A percentile compares a stretch with the other conserved stretches of the same genome.
Conservation (phyloP, 2,797 vertebrate genomes). For the Melanotaenia trifasciata region DNA sequence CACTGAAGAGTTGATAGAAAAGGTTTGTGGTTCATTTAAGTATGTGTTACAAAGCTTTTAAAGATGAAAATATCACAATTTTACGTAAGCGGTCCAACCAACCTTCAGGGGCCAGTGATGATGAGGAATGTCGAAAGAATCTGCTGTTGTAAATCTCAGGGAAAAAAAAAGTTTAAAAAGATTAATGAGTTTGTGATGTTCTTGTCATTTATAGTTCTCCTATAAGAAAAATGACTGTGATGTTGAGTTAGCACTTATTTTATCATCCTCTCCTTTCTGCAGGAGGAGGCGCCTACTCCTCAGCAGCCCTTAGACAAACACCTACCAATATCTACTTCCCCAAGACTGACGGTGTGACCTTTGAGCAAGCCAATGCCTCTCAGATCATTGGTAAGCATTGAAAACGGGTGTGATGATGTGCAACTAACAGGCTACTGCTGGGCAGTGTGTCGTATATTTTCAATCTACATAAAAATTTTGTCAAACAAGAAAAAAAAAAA, state of each 20-base stretch:
- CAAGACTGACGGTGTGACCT: constrained; percentile 93
- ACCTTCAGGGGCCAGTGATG: neutral
- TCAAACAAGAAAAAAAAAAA: neutral
- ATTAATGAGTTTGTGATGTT: neutral
- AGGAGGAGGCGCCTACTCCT: constrained; percentile 90
- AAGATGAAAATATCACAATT: neutral
- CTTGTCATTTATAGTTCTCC: neutral
- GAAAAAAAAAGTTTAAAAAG: neutral
- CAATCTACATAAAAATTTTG: neutral
- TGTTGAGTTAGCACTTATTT: neutral
- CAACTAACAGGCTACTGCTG: neutral
- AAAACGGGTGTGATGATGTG: neutral
- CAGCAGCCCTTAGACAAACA: constrained; percentile 71
- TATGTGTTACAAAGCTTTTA: neutral
- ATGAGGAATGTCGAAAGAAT: neutral
- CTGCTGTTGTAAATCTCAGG: neutral
- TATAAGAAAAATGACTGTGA: neutral
- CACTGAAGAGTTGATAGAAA: too few species aligned
- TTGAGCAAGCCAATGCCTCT: constrained; percentile 92
- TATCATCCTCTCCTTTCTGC: neutral
- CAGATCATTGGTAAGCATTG: constrained; percentile 89
- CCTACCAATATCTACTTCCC: constrained; percentile 94
- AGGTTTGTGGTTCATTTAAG: neutral
- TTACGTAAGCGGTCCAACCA: neutral
- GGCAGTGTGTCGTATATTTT: neutral